Conservation (phyloP, 2,113 vertebrate genomes). For the Saguinus imperator region DNA sequence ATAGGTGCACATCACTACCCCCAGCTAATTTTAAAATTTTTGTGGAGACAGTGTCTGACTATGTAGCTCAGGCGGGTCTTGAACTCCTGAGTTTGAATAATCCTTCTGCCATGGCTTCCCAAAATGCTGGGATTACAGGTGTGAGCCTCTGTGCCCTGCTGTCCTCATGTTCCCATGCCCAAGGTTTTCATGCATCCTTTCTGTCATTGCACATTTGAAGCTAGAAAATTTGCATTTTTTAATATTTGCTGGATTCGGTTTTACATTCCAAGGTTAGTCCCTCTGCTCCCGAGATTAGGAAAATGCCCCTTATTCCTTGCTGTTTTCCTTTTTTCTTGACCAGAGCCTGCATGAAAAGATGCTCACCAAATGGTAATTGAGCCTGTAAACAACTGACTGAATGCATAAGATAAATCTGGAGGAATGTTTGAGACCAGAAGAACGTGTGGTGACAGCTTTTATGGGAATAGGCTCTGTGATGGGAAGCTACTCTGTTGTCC, state of each 20-base stretch:
- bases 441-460: accelerated
- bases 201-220: accelerated
- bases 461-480: neutral
- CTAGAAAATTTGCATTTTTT: neutral
- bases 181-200: too few relatives aligned
- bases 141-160: too few relatives aligned
- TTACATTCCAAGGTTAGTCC: neutral
- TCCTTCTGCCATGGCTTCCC: neutral
- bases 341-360: neutral
- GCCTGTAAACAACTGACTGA: accelerated
- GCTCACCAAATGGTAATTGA: neutral
- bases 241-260: neutral
- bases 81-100: too few relatives aligned
- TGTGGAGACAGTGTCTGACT: neutral
- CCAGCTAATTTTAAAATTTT: neutral
- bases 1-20: too few relatives aligned
- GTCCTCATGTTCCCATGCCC: neutral
- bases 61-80: neutral
- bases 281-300: neutral
- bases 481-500: neutral
- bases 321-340: neutral
- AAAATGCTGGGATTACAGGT: too few relatives aligned
- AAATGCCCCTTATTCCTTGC: too few relatives aligned
- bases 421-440: neutral
- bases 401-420: neutral